Conservation (phyloP, 2,113 vertebrate genomes). For the Cebidichthys violaceus region DNA sequence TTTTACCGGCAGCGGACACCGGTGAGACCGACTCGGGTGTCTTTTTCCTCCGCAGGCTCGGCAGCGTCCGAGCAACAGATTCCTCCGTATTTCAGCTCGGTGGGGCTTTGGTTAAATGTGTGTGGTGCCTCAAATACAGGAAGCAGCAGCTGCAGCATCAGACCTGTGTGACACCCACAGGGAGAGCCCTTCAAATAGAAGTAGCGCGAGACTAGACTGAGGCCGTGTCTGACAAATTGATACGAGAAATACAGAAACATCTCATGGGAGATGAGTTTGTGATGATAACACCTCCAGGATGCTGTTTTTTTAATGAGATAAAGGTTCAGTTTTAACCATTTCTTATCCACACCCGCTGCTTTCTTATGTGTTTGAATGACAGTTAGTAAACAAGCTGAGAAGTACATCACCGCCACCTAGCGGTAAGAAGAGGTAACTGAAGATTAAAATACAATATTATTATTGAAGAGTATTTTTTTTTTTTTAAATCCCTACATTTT, state of each 20-base stretch:
- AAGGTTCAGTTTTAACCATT: slow-evolving; percentile 7
- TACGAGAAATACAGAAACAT: neutral
- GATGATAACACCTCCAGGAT: neutral
- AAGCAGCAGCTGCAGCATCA: slow-evolving; percentile 74
- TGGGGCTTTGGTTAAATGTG: slow-evolving; percentile 30
- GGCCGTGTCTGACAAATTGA: slow-evolving; percentile 21
- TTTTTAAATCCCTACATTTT: no score
- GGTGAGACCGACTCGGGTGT: slow-evolving; percentile 16
- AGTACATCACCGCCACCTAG: slow-evolving; percentile 41
- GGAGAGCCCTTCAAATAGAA: slow-evolving; percentile 50
- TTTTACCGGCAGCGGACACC: slow-evolving; percentile 22
- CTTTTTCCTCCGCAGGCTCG: slow-evolving; percentile 12
- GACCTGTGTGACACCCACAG: slow-evolving; percentile 66
- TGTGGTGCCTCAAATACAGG: slow-evolving; percentile 72
- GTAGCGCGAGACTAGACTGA: slow-evolving; percentile 70
- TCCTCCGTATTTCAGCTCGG: slow-evolving; percentile 16
- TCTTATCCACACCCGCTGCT: slow-evolving; percentile 4
- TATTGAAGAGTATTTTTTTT: neutral
- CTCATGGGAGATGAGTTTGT: neutral
- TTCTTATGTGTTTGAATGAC: slow-evolving; percentile 33
- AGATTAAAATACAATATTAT: neutral
- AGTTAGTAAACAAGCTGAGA: slow-evolving; percentile 12
- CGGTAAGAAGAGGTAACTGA: neutral
- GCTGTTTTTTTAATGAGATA: neutral
- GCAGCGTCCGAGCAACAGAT: neutral